These are phyloP conservation scores for Phyto melanocephala DNA, from an alignment of 2,888 invertebrate genomes.

Conservation along the genomic window DNA sequence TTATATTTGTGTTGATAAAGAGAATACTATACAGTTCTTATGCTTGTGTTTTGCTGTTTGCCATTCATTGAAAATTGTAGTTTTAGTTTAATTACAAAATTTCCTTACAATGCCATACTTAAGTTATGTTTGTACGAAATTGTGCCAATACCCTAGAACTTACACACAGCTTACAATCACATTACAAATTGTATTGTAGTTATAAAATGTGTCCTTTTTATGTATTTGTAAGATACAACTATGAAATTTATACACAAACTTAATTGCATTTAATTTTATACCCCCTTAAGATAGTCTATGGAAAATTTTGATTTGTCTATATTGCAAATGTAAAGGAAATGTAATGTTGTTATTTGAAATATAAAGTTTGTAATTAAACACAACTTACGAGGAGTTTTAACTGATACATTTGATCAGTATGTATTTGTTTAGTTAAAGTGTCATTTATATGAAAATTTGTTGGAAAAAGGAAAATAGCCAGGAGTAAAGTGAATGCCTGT, in stretches of 20 bases:
- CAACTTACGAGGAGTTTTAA: neutral
- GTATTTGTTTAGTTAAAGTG: neutral
- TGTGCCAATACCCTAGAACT: neutral
- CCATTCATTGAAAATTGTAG: neutral
- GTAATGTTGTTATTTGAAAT: slow-evolving; percentile 11
- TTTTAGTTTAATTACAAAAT: slow-evolving; percentile 8
- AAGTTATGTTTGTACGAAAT: neutral
- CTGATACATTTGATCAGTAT: neutral
- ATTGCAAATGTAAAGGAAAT: neutral
- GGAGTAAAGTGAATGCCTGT: neutral
- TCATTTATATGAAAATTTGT: neutral
- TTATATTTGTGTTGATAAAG: neutral
- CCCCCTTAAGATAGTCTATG: neutral
- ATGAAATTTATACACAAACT: neutral
- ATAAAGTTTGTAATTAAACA: slow-evolving; percentile 22
- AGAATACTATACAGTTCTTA: too few species aligned
- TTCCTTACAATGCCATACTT: neutral
- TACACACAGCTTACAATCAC: neutral
- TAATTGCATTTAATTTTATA: slow-evolving; percentile 24
- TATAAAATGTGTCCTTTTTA: neutral
- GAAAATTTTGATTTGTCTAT: neutral
- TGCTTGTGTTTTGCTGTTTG: neutral
- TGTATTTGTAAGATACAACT: neutral
- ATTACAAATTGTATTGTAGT: slow-evolving; percentile 15
- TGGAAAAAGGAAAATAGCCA: neutral